These are phyloP conservation scores for Campoplex nolae DNA, from an alignment of 2,888 invertebrate species.

Conservation along the genomic window DNA sequence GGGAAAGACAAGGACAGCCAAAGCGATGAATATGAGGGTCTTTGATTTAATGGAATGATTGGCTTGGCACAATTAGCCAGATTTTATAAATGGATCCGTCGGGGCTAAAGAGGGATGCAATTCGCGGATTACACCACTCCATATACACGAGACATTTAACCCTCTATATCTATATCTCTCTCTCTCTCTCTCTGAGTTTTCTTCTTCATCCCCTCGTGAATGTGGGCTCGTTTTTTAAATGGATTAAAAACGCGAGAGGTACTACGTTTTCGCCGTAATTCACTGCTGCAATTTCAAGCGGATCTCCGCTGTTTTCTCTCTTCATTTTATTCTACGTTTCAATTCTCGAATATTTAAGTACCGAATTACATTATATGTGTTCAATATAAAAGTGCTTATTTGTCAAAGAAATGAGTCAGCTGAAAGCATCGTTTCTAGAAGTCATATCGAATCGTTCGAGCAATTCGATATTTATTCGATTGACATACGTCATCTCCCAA, in stretches of 20 bases:
- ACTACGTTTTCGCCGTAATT: conserved; percentile 35
- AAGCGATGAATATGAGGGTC: conserved; percentile 28
- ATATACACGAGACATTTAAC: conserved; percentile 16
- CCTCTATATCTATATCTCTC: conserved; percentile 34
- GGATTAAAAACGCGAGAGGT: conserved; percentile 62
- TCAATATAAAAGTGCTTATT: not conserved
- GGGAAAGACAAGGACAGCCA: not conserved
- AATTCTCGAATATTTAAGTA: not conserved
- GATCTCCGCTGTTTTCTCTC: not conserved
- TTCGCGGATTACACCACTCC: conserved; percentile 56
- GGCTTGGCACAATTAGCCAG: conserved; percentile 80
- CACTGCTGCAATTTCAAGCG: not conserved
- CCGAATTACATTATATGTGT: not conserved
- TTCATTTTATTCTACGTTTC: not conserved
- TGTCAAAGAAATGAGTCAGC: not conserved
- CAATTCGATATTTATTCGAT: too few species aligned
- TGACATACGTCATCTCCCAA: not conserved
- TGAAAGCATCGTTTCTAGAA: not conserved
- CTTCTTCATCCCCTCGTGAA: conserved; percentile 61
- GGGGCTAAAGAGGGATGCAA: conserved; percentile 55
- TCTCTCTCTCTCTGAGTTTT: conserved; percentile 46
- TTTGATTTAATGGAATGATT: conserved; percentile 71
- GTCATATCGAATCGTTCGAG: not conserved
- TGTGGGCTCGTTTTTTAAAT: conserved; percentile 56
- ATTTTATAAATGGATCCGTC: conserved; percentile 77